phyloP scores from a whole-genome alignment of 2,888 invertebrate species.

The Hyposoter didymator region DNA sequence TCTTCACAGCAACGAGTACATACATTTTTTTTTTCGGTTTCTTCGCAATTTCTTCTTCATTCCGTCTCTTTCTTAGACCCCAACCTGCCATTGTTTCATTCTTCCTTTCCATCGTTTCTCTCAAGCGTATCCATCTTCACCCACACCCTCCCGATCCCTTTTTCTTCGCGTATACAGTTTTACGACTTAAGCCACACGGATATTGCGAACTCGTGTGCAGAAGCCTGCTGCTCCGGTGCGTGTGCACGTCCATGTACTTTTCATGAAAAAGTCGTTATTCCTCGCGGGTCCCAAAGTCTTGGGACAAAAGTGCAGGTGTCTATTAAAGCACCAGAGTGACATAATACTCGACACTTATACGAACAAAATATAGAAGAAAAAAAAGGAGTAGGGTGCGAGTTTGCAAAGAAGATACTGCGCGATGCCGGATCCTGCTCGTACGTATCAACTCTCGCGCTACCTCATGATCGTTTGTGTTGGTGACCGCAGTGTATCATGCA shows the following conservation, averaged over 20 bases:
- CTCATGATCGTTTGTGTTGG: constrained; percentile 70
- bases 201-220: constrained; percentile 14
- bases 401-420: not conserved
- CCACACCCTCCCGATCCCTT: not conserved
- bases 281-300: constrained; percentile 44
- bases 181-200: constrained; percentile 23
- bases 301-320: constrained; percentile 75
- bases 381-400: not conserved
- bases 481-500: constrained; percentile 71
- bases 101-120: constrained; percentile 25
- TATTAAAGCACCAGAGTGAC: constrained; percentile 80
- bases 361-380: constrained; percentile 60
- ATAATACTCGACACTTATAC: constrained; percentile 80
- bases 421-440: not conserved
- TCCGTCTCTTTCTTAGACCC: constrained; percentile 11
- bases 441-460: constrained; percentile 3
- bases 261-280: constrained; percentile 49
- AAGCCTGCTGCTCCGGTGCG: not conserved
- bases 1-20: constrained; percentile 13
- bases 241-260: constrained; percentile 11
- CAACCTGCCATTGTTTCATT: constrained; percentile 30
- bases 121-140: constrained; percentile 27
- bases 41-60: constrained; percentile 33
- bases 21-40: constrained; percentile 41
- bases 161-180: constrained; percentile 10